Conservation (phyloP, 2,888 invertebrate species). For the Megaustenia siamemsis region DNA sequence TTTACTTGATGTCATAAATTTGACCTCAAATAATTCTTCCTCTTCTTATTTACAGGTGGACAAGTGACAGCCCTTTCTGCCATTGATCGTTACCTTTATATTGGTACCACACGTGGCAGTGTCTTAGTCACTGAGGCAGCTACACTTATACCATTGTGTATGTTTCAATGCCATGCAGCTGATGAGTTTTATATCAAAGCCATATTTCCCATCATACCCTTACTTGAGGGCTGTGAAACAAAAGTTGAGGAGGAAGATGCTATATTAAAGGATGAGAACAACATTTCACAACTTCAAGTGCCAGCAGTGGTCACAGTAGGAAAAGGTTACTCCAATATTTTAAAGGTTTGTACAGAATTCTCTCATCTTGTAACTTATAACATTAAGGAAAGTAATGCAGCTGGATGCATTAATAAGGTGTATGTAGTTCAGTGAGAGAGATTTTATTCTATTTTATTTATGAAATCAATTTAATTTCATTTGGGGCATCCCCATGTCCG, state of each 20-base stretch:
- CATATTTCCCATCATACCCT: slow-evolving; percentile 62
- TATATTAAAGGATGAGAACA: slow-evolving; percentile 34
- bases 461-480: too few species aligned
- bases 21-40: too few species aligned
- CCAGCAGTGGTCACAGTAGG: slow-evolving; percentile 69
- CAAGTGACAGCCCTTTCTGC: slow-evolving; percentile 87
- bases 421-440: too few species aligned
- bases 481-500: too few species aligned
- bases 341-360: slow-evolving; percentile 49
- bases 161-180: slow-evolving; percentile 85
- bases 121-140: slow-evolving; percentile 91
- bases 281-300: slow-evolving; percentile 10
- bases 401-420: too few species aligned
- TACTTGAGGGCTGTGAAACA: not conserved
- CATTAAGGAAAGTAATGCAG: too few species aligned
- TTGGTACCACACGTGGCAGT: slow-evolving; percentile 97
- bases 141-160: slow-evolving; percentile 90
- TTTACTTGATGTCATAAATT: too few species aligned
- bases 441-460: too few species aligned
- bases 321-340: slow-evolving; percentile 68
- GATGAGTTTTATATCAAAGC: slow-evolving; percentile 71
- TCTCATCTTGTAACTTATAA: too few species aligned
- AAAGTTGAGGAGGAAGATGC: slow-evolving; percentile 26
- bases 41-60: slow-evolving; percentile 75
- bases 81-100: slow-evolving; percentile 84